A percentile compares a stretch with the other conserved stretches of the same genome.
Conservation (phyloP, 2,113 vertebrate genomes). For the Mobula hypostoma region DNA sequence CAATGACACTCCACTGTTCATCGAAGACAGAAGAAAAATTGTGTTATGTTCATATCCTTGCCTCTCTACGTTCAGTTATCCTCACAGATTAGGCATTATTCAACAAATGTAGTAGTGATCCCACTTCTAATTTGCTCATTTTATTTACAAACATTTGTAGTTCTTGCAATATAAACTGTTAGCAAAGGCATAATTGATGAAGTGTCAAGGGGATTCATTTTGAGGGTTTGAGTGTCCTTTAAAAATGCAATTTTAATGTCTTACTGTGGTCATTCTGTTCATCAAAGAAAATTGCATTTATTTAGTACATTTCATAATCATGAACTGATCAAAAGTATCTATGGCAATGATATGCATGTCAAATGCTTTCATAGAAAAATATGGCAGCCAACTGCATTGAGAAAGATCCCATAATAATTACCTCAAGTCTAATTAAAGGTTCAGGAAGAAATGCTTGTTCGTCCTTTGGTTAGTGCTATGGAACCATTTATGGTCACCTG, state of each 20-base stretch:
- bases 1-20: too few relatives aligned
- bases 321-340: background rate
- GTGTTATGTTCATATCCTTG: background rate
- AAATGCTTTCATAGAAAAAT: background rate
- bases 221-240: background rate
- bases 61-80: background rate
- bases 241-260: background rate
- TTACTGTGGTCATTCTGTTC: background rate
- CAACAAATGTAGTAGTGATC: background rate
- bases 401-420: background rate
- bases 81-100: background rate
- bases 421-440: too few relatives aligned
- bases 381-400: background rate
- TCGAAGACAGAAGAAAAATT: too few relatives aligned
- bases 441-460: background rate
- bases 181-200: background rate
- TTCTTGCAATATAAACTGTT: background rate
- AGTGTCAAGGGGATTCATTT: background rate
- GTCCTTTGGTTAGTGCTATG: background rate
- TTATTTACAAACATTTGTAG: background rate
- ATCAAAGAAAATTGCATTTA: background rate
- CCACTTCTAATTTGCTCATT: background rate
- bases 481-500: background rate
- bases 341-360: background rate
- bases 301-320: background rate